Evolutionary conservation across 2,888 invertebrate species (phyloP).

Genomic region (Ellobium chinense): DNA sequence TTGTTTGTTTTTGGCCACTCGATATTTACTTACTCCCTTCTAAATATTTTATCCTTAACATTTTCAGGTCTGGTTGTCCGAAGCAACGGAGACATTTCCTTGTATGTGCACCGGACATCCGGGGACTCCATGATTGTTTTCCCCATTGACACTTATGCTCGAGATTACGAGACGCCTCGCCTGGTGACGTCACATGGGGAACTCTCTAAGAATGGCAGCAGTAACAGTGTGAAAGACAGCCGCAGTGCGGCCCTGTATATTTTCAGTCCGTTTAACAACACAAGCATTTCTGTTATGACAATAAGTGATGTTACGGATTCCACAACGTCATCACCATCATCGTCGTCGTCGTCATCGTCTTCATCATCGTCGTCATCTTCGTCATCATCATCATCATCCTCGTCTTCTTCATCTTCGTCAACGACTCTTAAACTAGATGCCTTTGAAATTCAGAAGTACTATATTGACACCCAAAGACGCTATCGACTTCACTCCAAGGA

Average conservation of each 20-base stretch:
- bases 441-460: constrained; percentile 35
- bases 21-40: too few relatives aligned
- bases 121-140: constrained; percentile 41
- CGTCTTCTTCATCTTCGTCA: constrained; percentile 14
- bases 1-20: too few relatives aligned
- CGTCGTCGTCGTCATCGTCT: neutral
- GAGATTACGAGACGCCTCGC: constrained; percentile 30
- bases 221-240: neutral
- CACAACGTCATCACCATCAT: neutral
- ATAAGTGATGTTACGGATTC: neutral
- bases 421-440: constrained; percentile 32
- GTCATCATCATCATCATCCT: constrained; percentile 15
- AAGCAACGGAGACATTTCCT: constrained; percentile 30
- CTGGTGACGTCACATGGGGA: neutral
- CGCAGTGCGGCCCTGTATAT: constrained; percentile 18
- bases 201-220: neutral
- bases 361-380: neutral
- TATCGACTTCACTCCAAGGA: constrained; percentile 32
- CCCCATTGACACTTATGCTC: constrained; percentile 27
- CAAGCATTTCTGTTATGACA: constrained; percentile 15
- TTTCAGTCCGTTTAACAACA: constrained; percentile 39
- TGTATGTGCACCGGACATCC: constrained; percentile 27
- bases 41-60: too few relatives aligned
- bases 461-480: neutral
- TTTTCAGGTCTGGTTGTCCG: constrained; percentile 25